Evolutionary conservation across 2,113 vertebrate genomes (phyloP).

Genomic region (Passer montanus): DNA sequence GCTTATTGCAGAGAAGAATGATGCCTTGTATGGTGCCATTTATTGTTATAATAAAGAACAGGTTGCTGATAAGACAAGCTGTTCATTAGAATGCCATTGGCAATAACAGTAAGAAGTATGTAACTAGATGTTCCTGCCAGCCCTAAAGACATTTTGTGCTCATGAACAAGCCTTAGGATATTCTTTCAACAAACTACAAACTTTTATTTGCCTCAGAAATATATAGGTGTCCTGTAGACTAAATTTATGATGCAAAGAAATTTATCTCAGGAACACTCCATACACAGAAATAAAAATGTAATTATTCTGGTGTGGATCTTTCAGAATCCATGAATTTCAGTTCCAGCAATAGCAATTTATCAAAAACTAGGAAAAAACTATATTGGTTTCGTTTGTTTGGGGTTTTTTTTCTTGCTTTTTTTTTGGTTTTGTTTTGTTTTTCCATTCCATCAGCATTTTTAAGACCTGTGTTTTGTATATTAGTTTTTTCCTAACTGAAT

Average conservation of each 20-base stretch:
- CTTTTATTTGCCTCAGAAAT: neutral
- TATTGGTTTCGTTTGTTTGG: neutral
- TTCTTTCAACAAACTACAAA: neutral
- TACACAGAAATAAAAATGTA: neutral
- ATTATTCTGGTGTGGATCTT: neutral
- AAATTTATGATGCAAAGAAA: neutral
- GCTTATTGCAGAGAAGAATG: conserved; percentile 2
- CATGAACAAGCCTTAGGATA: neutral
- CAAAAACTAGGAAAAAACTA: neutral
- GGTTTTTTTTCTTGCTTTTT: neutral
- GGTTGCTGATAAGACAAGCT: conserved; percentile 31
- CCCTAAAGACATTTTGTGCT: neutral
- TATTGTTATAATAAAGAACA: conserved; percentile 16
- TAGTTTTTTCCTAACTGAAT: neutral
- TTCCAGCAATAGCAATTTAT: neutral
- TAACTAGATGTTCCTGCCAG: neutral
- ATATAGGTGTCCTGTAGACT: neutral
- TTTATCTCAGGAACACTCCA: neutral
- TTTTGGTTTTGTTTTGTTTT: neutral
- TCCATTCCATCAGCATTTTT: neutral
- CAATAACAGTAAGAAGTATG: neutral
- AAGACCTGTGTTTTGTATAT: neutral
- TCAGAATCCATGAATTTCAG: neutral
- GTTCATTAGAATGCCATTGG: conserved; percentile 29
- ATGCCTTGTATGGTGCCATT: neutral